Percentiles rank a stretch among this genome's conserved stretches.
phyloP scores from a whole-genome alignment of 2,888 invertebrate species.

The Metallyticus violacea region DNA sequence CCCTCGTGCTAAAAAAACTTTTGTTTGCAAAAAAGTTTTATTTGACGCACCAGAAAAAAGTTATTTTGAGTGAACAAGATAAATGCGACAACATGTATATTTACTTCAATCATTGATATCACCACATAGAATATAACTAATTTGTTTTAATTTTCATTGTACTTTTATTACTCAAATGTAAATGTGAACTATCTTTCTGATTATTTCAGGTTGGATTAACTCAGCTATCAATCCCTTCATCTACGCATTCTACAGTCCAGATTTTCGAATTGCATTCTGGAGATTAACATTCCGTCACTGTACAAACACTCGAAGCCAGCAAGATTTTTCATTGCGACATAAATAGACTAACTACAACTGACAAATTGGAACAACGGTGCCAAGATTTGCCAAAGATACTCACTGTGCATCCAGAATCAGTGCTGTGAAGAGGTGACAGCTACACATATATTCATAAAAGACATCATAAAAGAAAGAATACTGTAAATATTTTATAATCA shows the following conservation, averaged over 20 bases:
- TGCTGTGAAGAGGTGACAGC: background rate
- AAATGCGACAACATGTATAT: too few species aligned
- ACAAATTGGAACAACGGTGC: background rate
- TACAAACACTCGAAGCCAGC: constrained; percentile 45
- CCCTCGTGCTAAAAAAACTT: too few species aligned
- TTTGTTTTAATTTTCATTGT: too few species aligned
- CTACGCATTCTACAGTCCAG: constrained; percentile 85
- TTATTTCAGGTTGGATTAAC: constrained; percentile 70
- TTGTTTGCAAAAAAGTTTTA: too few species aligned
- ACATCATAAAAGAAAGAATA: background rate
- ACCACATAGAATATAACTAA: too few species aligned
- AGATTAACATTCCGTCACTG: constrained; percentile 71
- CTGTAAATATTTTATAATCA: background rate
- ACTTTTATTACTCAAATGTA: too few species aligned
- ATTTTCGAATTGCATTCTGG: constrained; percentile 85
- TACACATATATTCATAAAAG: background rate
- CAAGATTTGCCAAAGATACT: background rate
- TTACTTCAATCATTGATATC: too few species aligned
- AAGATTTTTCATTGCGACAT: constrained; percentile 29
- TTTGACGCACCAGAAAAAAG: too few species aligned
- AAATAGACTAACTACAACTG: background rate
- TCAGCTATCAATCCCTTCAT: constrained; percentile 89
- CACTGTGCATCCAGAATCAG: background rate
- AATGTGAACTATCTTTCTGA: background rate
- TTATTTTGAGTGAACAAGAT: too few species aligned